Evolutionary conservation across 2,888 invertebrate species (phyloP).

Genomic region (Andrena minutula): DNA sequence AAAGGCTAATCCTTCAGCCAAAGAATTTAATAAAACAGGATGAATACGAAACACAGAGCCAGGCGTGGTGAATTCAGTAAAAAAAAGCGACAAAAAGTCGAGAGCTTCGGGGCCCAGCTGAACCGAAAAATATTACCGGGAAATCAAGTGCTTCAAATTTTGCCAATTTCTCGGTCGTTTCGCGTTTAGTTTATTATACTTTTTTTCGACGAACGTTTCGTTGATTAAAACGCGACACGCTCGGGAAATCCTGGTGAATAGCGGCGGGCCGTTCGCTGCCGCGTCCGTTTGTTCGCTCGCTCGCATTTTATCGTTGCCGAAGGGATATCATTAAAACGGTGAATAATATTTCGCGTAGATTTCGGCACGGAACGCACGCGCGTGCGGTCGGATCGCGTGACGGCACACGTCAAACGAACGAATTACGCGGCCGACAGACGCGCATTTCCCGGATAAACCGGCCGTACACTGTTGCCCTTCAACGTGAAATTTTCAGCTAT

Average conservation of each 20-base stretch:
- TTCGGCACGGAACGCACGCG: conserved; percentile 50
- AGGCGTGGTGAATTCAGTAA: background rate
- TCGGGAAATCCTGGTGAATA: conserved; percentile 31
- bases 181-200: conserved; percentile 19
- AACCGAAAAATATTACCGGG: background rate
- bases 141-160: conserved; percentile 9
- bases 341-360: conserved; percentile 63
- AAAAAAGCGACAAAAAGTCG: conserved; percentile 24
- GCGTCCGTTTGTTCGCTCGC: background rate
- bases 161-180: conserved; percentile 1
- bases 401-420: conserved; percentile 70
- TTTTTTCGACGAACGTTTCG: conserved; percentile 19
- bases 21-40: background rate
- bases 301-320: conserved; percentile 43
- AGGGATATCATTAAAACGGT: conserved; percentile 57
- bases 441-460: conserved; percentile 68
- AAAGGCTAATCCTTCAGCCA: background rate
- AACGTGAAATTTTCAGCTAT: conserved; percentile 55
- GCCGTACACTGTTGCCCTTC: conserved; percentile 39
- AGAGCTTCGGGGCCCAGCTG: background rate
- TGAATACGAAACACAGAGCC: background rate
- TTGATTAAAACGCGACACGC: conserved; percentile 41
- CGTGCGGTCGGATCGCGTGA: conserved; percentile 69
- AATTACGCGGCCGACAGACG: conserved; percentile 66
- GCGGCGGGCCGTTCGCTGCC: background rate